phyloP scores from a whole-genome alignment of 2,113 vertebrate genomes.

The Thomomys bottae region DNA sequence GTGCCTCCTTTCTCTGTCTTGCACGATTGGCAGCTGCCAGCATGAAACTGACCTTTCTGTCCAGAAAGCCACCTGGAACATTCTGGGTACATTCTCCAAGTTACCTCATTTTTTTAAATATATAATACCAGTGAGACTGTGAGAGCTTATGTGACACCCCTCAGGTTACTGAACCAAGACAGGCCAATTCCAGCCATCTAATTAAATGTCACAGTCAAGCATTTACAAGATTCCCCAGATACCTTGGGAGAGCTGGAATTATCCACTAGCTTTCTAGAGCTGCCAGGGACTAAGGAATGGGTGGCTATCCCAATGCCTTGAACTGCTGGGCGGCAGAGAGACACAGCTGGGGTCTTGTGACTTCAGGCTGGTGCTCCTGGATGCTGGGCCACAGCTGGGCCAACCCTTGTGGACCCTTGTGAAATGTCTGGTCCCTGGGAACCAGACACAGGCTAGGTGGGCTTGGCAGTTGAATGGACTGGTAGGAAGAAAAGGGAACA shows the following conservation, averaged over 20 bases:
- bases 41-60: neutral
- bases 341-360: neutral
- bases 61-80: neutral
- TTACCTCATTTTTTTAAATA: neutral
- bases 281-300: neutral
- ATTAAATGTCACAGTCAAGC: neutral
- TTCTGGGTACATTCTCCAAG: neutral
- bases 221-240: neutral
- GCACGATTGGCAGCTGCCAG: neutral
- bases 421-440: neutral
- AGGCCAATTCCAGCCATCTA: neutral
- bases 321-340: neutral
- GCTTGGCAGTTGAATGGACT: neutral
- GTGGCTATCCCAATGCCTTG: neutral
- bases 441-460: neutral
- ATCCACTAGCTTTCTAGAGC: neutral
- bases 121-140: neutral
- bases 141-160: neutral
- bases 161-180: neutral
- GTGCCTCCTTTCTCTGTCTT: neutral
- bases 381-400: neutral
- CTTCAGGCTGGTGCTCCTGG: neutral
- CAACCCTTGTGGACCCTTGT: neutral
- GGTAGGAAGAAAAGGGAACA: neutral
- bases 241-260: neutral